Conservation (phyloP, 37 sponge, comb jelly and placozoan genomes). For the Amphimedon queenslandica region DNA sequence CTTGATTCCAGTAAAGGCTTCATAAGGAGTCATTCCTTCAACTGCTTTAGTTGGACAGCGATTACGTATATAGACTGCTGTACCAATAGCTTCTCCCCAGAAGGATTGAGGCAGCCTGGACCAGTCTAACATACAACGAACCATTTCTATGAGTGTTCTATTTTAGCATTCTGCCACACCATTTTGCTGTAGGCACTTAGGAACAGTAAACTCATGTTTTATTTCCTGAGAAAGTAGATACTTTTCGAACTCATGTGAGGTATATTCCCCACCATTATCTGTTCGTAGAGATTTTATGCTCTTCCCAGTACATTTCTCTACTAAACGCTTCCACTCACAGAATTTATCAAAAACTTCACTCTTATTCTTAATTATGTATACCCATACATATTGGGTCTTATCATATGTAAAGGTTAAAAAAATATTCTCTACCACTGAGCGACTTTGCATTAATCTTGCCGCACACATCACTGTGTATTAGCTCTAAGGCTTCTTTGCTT, state of each 20-base stretch:
- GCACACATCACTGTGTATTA: conserved; percentile 61
- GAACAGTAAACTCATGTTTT: conserved; percentile 51
- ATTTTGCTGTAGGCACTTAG: conserved; percentile 69
- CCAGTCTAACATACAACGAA: conserved; percentile 23
- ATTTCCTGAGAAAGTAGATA: conserved; percentile 47
- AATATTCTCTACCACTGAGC: conserved; percentile 62
- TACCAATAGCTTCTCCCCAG: conserved; percentile 8
- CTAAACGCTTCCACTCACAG: conserved; percentile 61
- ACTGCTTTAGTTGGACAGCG: conserved; percentile 19
- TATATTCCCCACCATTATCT: conserved; percentile 50
- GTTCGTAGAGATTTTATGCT: conserved; percentile 48
- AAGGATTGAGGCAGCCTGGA: too few species aligned
- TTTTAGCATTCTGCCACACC: too few species aligned
- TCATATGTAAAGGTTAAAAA: conserved; percentile 62
- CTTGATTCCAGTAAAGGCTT: too few species aligned
- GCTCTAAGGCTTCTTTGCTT: conserved; percentile 23
- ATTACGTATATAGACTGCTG: conserved; percentile 9
- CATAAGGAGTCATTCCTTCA: conserved; percentile 16
- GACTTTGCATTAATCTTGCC: conserved; percentile 44
- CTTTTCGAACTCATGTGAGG: conserved; percentile 34
- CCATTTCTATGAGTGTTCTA: too few species aligned
- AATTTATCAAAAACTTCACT: conserved; percentile 45
- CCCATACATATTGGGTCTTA: conserved; percentile 63
- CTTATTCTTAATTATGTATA: conserved; percentile 48
- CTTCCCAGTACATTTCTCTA: conserved; percentile 33